Evolutionary conservation across 2,888 invertebrate species (phyloP).

Genomic region (Athalia cordata): DNA sequence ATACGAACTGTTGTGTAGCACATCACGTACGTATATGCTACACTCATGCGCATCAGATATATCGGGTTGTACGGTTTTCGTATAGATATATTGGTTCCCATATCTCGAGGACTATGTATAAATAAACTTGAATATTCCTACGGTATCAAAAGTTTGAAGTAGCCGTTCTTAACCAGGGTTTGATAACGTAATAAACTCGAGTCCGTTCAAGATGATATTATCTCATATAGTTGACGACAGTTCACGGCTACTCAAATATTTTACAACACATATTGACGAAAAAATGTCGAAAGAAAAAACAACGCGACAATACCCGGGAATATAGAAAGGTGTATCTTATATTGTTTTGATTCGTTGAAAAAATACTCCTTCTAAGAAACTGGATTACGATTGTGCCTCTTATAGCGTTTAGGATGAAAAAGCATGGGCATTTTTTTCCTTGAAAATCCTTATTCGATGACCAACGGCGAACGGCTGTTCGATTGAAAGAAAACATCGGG

Average conservation of each 20-base stretch:
- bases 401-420: no score
- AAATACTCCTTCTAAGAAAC: no score
- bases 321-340: no score
- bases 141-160: background rate
- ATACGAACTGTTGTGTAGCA: constrained; percentile 19
- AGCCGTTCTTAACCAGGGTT: background rate
- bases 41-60: background rate
- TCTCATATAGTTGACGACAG: constrained; percentile 6
- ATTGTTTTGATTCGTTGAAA: no score
- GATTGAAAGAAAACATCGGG: constrained; percentile 16
- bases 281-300: no score
- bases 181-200: constrained; percentile 8
- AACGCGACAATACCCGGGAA: no score
- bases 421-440: no score
- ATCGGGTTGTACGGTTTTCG: background rate
- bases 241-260: background rate
- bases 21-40: background rate
- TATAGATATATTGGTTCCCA: background rate
- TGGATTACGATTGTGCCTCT: no score
- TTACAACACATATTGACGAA: no score
- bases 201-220: background rate
- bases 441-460: no score
- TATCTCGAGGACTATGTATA: constrained; percentile 19
- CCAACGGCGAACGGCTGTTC: no score
- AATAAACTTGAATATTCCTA: constrained; percentile 27